These are phyloP conservation scores for Casuarius casuarius DNA, from an alignment of 2,113 vertebrate species.

Conservation along the genomic window DNA sequence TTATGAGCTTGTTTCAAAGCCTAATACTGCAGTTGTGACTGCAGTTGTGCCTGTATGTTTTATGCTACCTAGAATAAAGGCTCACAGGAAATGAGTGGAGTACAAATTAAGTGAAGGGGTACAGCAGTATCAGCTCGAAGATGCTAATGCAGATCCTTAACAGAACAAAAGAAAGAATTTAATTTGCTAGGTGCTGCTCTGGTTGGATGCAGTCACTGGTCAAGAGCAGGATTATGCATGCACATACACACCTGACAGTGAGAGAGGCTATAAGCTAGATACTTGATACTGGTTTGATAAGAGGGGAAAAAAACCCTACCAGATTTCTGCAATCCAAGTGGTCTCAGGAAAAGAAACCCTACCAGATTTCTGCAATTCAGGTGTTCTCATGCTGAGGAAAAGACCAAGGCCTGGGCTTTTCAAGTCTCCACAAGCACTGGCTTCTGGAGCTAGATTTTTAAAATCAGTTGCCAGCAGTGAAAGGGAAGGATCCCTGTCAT, in stretches of 20 bases:
- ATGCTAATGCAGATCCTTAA: constrained; percentile 36
- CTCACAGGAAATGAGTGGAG: not conserved
- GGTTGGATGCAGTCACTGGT: not conserved
- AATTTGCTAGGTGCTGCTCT: constrained; percentile 63
- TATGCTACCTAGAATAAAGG: not conserved
- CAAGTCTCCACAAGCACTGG: not conserved
- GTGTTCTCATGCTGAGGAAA: not conserved
- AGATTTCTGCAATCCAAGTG: not conserved
- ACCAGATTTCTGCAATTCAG: not conserved
- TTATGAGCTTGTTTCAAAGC: not conserved
- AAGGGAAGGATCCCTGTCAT: not conserved
- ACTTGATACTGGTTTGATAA: not conserved
- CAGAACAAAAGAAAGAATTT: constrained; percentile 40
- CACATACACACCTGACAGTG: not conserved
- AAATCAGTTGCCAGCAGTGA: not conserved
- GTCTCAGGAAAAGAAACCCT: not conserved
- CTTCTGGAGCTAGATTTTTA: not conserved
- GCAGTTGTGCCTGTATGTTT: not conserved
- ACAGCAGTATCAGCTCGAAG: not conserved
- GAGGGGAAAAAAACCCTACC: not conserved
- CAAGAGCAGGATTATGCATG: not conserved
- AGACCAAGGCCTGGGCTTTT: not conserved
- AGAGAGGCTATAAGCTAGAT: not conserved
- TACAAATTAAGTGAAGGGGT: not conserved
- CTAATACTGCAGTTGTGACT: not conserved